phyloP scores from a whole-genome alignment of 1,140 invertebrate species.

The Cardiocondyla obscurior region DNA sequence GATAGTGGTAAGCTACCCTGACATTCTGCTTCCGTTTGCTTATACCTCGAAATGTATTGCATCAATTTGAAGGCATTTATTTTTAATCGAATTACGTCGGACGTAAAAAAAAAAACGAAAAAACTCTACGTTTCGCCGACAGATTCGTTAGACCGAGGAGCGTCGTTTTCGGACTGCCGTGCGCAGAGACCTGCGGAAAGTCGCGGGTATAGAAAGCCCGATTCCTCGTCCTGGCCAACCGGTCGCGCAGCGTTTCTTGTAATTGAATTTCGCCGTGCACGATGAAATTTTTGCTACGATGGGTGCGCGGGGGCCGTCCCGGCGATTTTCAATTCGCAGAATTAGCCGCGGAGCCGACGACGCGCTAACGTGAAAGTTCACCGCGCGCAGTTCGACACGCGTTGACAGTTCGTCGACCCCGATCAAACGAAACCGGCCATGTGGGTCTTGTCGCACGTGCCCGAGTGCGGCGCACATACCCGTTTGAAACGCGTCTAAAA shows the following conservation, averaged over 20 bases:
- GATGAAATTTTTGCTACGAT: conserved; percentile 34
- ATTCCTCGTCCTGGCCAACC: neutral
- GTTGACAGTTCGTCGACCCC: conserved; percentile 71
- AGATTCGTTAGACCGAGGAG: too few species aligned
- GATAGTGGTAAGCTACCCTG: too few species aligned
- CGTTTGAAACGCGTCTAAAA: conserved; percentile 38
- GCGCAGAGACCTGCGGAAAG: neutral
- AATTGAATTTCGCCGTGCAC: conserved; percentile 64
- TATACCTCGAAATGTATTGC: too few species aligned
- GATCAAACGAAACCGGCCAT: conserved; percentile 71
- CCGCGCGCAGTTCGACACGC: conserved; percentile 55
- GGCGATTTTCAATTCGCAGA: conserved; percentile 61
- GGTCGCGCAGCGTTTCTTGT: conserved; percentile 30
- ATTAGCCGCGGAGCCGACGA: conserved; percentile 57
- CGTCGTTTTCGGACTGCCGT: neutral
- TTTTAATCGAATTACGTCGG: too few species aligned
- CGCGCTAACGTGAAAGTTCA: conserved; percentile 70
- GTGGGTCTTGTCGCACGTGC: conserved; percentile 44
- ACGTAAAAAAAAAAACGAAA: too few species aligned
- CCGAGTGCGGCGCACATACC: neutral
- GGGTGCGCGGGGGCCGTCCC: neutral
- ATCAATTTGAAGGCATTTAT: too few species aligned
- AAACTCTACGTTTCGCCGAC: too few species aligned
- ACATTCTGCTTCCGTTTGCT: too few species aligned
- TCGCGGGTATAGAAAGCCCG: conserved; percentile 22